These are phyloP conservation scores for Caenorhabditis uteleia DNA, from an alignment of 2,888 invertebrate genomes.

Conservation along the genomic window DNA sequence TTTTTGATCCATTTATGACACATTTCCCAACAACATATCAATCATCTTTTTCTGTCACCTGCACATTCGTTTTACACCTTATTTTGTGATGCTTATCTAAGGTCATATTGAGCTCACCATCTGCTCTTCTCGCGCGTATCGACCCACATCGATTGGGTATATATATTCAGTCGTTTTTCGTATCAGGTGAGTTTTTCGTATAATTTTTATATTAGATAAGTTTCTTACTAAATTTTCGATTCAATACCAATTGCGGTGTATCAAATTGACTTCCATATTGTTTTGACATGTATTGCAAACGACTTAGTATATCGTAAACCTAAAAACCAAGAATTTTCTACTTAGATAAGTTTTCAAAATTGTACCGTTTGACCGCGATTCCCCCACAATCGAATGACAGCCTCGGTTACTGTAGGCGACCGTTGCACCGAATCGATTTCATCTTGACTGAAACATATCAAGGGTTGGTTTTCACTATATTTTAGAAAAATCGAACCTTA, in stretches of 20 bases:
- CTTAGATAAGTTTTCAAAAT: neutral
- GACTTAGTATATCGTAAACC: slow-evolving; percentile 25
- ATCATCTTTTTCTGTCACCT: too few relatives aligned
- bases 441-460: slow-evolving; percentile 16
- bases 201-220: neutral
- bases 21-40: too few relatives aligned
- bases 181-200: neutral
- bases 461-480: too few relatives aligned
- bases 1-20: too few relatives aligned
- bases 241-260: slow-evolving; percentile 59
- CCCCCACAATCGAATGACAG: slow-evolving; percentile 68
- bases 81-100: too few relatives aligned
- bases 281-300: slow-evolving; percentile 49
- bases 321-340: slow-evolving; percentile 8
- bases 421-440: slow-evolving; percentile 38
- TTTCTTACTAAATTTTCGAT: slow-evolving; percentile 63
- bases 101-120: too few relatives aligned
- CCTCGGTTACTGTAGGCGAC: slow-evolving; percentile 61
- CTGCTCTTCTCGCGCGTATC: too few relatives aligned
- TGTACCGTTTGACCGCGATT: slow-evolving; percentile 69
- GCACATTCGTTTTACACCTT: too few relatives aligned
- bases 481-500: too few relatives aligned
- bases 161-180: too few relatives aligned
- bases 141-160: too few relatives aligned
- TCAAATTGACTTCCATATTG: slow-evolving; percentile 54